phyloP scores from a whole-genome alignment of 1,140 invertebrate species.

The Probaryconus sp. region DNA sequence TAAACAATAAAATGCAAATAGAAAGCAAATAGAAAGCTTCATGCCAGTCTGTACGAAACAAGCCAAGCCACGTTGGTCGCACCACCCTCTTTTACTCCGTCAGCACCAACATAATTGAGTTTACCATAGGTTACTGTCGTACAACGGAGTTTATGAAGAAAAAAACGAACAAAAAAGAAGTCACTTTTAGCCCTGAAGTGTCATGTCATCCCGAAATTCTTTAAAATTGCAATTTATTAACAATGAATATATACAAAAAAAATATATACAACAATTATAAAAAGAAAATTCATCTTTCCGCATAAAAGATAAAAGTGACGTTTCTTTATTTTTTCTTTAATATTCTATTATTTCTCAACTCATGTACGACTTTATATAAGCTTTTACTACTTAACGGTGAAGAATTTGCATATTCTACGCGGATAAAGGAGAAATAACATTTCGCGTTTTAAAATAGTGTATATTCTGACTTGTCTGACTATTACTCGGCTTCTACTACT shows the following conservation, averaged over 20 bases:
- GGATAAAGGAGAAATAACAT: conserved; percentile 6
- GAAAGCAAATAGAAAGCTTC: conserved; percentile 69
- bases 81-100: conserved; percentile 35
- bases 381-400: conserved; percentile 29
- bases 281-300: too few relatives aligned
- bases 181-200: conserved; percentile 16
- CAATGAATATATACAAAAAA: too few relatives aligned
- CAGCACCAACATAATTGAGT: conserved; percentile 38
- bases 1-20: conserved; percentile 75
- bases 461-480: neutral
- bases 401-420: neutral
- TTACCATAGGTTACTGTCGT: conserved; percentile 29
- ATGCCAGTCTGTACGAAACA: conserved; percentile 52
- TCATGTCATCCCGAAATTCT: conserved; percentile 2
- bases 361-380: conserved; percentile 24
- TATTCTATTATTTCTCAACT: conserved; percentile 3
- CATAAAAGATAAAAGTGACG: too few relatives aligned
- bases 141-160: conserved; percentile 38
- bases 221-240: conserved; percentile 26
- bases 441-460: conserved; percentile 1
- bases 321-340: too few relatives aligned
- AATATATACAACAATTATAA: too few relatives aligned
- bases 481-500: conserved; percentile 1
- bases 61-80: conserved; percentile 40
- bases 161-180: too few relatives aligned